A percentile compares a stretch with the other conserved stretches of the same genome.
These are phyloP conservation scores for Mycteria americana DNA, from an alignment of 2,797 vertebrate species.

Conservation along the genomic window DNA sequence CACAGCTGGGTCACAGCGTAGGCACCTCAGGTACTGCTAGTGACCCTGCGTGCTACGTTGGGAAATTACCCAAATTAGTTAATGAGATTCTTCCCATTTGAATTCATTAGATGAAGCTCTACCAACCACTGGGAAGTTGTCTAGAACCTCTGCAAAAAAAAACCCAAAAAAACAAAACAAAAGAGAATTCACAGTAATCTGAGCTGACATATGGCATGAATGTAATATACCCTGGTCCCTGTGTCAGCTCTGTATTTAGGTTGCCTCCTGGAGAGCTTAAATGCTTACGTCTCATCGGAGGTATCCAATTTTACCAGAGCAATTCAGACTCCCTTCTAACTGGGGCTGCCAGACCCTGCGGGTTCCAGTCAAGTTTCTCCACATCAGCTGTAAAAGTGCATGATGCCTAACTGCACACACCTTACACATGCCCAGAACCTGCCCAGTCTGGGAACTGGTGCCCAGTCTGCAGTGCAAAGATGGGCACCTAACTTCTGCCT, in stretches of 20 bases:
- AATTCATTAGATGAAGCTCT: background rate
- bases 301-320: background rate
- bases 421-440: background rate
- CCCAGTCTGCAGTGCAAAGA: background rate
- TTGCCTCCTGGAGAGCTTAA: background rate
- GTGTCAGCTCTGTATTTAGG: background rate
- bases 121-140: background rate
- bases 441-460: background rate
- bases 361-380: background rate
- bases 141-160: background rate
- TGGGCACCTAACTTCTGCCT: background rate
- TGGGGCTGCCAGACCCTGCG: background rate
- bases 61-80: background rate
- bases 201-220: background rate
- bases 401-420: background rate
- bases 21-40: background rate
- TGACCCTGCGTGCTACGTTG: background rate
- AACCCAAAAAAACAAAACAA: background rate
- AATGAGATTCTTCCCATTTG: background rate
- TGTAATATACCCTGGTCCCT: background rate
- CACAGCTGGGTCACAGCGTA: background rate
- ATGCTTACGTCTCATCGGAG: background rate
- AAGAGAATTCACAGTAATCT: background rate
- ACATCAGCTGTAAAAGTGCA: background rate
- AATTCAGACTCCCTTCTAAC: background rate